phyloP scores from a whole-genome alignment of 2,113 vertebrate genomes.

The Melanocharis versteri region DNA sequence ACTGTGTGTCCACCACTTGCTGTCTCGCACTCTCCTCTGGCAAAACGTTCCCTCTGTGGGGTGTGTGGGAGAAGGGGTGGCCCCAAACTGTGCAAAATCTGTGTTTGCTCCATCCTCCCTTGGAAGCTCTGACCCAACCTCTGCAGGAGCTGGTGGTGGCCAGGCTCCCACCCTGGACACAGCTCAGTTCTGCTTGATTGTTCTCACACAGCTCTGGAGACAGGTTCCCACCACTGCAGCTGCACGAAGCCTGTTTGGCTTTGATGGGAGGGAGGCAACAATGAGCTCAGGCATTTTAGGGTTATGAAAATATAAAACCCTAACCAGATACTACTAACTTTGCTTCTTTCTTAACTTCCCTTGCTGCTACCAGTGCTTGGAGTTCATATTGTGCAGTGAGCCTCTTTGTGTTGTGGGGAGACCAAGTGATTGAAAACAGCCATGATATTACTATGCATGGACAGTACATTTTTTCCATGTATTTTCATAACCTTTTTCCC shows the following conservation, averaged over 20 bases:
- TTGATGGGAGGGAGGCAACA: background rate
- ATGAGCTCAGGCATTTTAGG: background rate
- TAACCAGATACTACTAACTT: background rate
- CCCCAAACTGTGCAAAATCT: background rate
- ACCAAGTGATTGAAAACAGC: constrained; percentile 56
- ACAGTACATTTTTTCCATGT: constrained; percentile 50
- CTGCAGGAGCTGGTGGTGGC: background rate
- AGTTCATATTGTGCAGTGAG: background rate
- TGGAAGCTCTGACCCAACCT: background rate
- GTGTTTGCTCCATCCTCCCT: background rate
- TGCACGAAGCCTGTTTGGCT: background rate
- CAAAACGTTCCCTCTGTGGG: background rate
- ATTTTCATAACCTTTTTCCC: constrained; percentile 60
- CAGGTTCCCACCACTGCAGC: background rate
- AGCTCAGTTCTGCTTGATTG: background rate
- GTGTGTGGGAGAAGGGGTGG: background rate
- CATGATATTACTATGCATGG: background rate
- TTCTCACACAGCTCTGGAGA: background rate
- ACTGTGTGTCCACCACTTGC: background rate
- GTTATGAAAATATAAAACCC: background rate
- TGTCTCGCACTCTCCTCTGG: background rate
- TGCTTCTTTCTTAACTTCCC: background rate
- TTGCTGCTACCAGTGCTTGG: background rate
- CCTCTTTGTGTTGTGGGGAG: constrained; percentile 27
- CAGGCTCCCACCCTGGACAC: accelerated